Conservation (phyloP, 2,113 vertebrate genomes). For the Phodopus roborovskii region DNA sequence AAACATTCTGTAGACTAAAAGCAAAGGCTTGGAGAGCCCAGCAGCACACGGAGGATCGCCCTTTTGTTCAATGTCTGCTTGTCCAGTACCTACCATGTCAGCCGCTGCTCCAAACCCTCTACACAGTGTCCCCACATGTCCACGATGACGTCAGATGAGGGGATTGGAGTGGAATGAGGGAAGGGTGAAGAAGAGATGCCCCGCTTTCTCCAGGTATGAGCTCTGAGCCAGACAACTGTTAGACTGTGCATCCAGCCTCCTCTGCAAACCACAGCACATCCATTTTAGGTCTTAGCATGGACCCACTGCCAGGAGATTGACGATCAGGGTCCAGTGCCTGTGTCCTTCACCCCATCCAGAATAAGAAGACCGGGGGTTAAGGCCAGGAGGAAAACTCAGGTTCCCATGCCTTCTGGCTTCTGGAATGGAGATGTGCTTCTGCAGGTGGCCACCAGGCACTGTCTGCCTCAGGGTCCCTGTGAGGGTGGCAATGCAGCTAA, state of each 20-base stretch:
- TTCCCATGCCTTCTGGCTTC: neutral
- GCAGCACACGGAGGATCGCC: neutral
- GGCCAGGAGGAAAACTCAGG: neutral
- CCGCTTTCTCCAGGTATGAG: neutral
- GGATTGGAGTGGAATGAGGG: neutral
- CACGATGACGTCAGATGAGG: fast-evolving
- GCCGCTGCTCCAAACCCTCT: neutral
- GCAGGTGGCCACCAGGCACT: neutral
- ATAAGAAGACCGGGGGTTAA: neutral
- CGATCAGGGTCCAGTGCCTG: neutral
- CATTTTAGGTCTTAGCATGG: neutral
- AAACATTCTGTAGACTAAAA: neutral
- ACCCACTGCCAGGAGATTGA: fast-evolving
- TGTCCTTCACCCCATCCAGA: too few relatives aligned
- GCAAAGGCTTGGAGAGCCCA: neutral
- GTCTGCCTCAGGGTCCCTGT: neutral
- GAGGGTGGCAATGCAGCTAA: slow-evolving; percentile 21
- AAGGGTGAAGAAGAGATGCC: neutral
- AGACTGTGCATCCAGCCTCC: fast-evolving
- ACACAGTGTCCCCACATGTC: too few relatives aligned
- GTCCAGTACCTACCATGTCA: too few relatives aligned
- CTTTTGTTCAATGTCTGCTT: neutral
- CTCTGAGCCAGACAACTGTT: neutral
- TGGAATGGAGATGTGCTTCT: neutral
- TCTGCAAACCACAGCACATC: neutral